Evolutionary conservation across 2,113 vertebrate genomes (phyloP).

Genomic region (Eublepharis macularius): DNA sequence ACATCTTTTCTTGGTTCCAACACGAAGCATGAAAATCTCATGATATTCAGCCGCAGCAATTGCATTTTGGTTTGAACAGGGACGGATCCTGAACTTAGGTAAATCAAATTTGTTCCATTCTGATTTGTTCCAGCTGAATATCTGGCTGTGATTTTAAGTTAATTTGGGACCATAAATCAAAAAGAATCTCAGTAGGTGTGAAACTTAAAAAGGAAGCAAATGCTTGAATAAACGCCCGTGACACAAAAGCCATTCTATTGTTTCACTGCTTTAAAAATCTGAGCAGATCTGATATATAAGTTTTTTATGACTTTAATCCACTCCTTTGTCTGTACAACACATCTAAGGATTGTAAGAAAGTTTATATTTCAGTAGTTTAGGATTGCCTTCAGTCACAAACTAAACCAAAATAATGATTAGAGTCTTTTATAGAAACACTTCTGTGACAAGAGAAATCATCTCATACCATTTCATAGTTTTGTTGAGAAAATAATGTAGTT

Average conservation of each 20-base stretch:
- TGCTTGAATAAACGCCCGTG: slow-evolving; percentile 61
- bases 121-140: slow-evolving; percentile 53
- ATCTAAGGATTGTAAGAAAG: background rate
- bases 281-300: slow-evolving; percentile 27
- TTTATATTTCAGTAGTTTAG: background rate
- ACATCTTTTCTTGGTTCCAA: slow-evolving; percentile 63
- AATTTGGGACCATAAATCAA: slow-evolving; percentile 62
- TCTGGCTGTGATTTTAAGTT: slow-evolving; percentile 60
- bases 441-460: background rate
- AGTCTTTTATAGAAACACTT: slow-evolving; percentile 14
- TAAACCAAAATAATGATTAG: background rate
- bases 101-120: slow-evolving; percentile 51
- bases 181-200: slow-evolving; percentile 54
- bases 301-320: background rate
- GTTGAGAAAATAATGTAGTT: background rate
- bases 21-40: slow-evolving; percentile 64
- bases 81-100: slow-evolving; percentile 40
- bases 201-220: slow-evolving; percentile 57
- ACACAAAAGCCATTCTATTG: slow-evolving; percentile 61
- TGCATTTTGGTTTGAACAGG: slow-evolving; percentile 63
- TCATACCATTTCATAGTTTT: slow-evolving; percentile 2
- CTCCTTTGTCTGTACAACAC: background rate
- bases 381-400: slow-evolving; percentile 16
- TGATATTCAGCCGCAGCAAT: slow-evolving; percentile 60
- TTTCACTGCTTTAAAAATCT: slow-evolving; percentile 62